Evolutionary conservation across 2,888 invertebrate genomes (phyloP).

Genomic region (Antitype chi): DNA sequence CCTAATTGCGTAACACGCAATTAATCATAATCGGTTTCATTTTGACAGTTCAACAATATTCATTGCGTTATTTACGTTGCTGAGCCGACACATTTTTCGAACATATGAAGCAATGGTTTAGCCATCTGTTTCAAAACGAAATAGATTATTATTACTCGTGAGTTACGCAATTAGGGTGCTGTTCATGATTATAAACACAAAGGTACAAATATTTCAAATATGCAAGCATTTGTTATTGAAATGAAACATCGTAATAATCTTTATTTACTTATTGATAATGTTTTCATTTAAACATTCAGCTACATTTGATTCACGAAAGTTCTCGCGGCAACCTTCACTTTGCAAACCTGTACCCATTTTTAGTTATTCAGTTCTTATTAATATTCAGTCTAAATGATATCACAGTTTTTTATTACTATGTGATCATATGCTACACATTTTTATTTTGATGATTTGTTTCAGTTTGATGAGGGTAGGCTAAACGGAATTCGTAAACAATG

Average conservation of each 20-base stretch:
- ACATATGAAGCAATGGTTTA: too few relatives aligned
- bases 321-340: slow-evolving; percentile 1
- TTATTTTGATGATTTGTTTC: not conserved
- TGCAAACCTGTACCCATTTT: slow-evolving; percentile 5
- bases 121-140: too few relatives aligned
- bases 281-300: slow-evolving; percentile 5
- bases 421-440: not conserved
- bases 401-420: slow-evolving; percentile 8
- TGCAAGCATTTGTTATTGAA: slow-evolving; percentile 2
- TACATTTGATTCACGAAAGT: slow-evolving; percentile 27
- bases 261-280: not conserved
- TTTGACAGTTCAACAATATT: too few relatives aligned
- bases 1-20: too few relatives aligned
- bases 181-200: not conserved
- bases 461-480: slow-evolving; percentile 6
- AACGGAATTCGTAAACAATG: slow-evolving; percentile 18
- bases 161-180: too few relatives aligned
- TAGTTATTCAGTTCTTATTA: slow-evolving; percentile 22
- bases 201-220: slow-evolving; percentile 2
- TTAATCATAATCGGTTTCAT: too few relatives aligned
- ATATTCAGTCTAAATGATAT: slow-evolving; percentile 8
- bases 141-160: too few relatives aligned
- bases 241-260: slow-evolving; percentile 8
- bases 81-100: too few relatives aligned
- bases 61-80: too few relatives aligned